Evolutionary conservation across 92 coral and sea anemone species (phyloP), one percentile per base, ranked within the genome.

Genomic region (Palythoa grandis): DNA sequence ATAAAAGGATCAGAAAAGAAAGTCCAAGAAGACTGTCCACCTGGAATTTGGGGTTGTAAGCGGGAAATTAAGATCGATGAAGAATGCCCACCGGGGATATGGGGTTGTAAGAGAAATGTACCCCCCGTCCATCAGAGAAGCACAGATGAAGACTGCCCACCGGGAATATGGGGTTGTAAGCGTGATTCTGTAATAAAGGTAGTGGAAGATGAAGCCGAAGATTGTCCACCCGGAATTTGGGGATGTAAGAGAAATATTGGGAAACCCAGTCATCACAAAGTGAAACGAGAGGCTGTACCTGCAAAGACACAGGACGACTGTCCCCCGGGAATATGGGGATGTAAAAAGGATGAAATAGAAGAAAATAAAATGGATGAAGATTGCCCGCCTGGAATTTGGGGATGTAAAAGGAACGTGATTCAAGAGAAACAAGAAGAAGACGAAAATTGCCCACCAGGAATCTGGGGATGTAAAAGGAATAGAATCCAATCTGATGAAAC

Each of bases 91-190:
- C 56, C 56, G 56, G 56, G 56, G 13, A 52, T 52, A 7, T 52
- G 56, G 56, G 56, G 56, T 13, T 52, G 56, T 19, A 53, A 7
- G 82, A 76, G 43, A 61, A 76, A 29, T 76, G 82, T 76, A 63
- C 80, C 39, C 80, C 65, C 11, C 65, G 65, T 76, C 29, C 57
- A 76, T 24, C 39, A 76, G 80, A 52, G 58, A 52, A 77, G 57
- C 47, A 48, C 24, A 8, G 72, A 78, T 23, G 65, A 78, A 11
- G 83, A 78, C 54, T 78, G 83, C 54, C 83, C 85, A 5, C 84
- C 84, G 37, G 84, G 84, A 14, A 79, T 79, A 11, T 79, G 84
- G 84, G 84, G 84, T 16, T 79, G 84, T 23, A 79, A 79, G 15
- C 53, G 84, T 19, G 61, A 78, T 16, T 58, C 52, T 15, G 25